A percentile compares a stretch with the other conserved stretches of the same genome.
These are phyloP conservation scores for Stratiolaelaps scimitus DNA, from an alignment of 1,140 invertebrate species.

Conservation along the genomic window DNA sequence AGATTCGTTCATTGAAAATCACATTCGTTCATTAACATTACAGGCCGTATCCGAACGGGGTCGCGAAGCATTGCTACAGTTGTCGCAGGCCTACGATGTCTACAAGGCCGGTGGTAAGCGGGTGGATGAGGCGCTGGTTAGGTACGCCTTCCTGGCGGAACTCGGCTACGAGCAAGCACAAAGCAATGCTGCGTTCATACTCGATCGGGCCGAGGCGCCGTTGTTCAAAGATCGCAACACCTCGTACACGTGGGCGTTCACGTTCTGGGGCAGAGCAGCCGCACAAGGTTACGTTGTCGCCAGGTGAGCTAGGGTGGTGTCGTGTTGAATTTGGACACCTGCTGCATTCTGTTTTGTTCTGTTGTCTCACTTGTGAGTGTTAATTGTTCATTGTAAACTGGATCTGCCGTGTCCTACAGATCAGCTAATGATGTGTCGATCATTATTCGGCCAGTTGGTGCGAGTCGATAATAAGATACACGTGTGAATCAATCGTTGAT, in stretches of 20 bases:
- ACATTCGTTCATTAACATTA: too few species aligned
- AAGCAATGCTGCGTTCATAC: slow-evolving; percentile 85
- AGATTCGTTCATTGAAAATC: too few species aligned
- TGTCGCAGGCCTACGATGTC: slow-evolving; percentile 71
- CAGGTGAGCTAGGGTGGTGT: slow-evolving; percentile 41
- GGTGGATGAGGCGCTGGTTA: slow-evolving; percentile 70
- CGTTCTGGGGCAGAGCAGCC: slow-evolving; percentile 82
- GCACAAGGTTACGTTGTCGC: slow-evolving; percentile 53
- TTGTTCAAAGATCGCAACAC: too few species aligned
- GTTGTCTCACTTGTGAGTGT: too few species aligned
- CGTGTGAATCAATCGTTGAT: too few species aligned
- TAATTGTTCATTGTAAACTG: too few species aligned
- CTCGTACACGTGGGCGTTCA: slow-evolving; percentile 59
- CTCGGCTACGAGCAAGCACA: slow-evolving; percentile 96
- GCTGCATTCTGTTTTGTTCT: too few species aligned
- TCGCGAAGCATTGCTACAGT: slow-evolving; percentile 46
- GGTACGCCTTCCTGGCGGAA: slow-evolving; percentile 82
- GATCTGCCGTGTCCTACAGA: too few species aligned
- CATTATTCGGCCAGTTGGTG: too few species aligned
- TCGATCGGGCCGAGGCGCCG: slow-evolving; percentile 51
- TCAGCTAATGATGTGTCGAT: too few species aligned
- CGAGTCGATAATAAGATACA: too few species aligned
- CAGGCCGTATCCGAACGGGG: slow-evolving; percentile 71
- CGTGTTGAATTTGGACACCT: too few species aligned
- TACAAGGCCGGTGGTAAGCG: slow-evolving; percentile 57